phyloP scores from a whole-genome alignment of 2,888 invertebrate genomes.

The Pyrrhosoma nymphula region DNA sequence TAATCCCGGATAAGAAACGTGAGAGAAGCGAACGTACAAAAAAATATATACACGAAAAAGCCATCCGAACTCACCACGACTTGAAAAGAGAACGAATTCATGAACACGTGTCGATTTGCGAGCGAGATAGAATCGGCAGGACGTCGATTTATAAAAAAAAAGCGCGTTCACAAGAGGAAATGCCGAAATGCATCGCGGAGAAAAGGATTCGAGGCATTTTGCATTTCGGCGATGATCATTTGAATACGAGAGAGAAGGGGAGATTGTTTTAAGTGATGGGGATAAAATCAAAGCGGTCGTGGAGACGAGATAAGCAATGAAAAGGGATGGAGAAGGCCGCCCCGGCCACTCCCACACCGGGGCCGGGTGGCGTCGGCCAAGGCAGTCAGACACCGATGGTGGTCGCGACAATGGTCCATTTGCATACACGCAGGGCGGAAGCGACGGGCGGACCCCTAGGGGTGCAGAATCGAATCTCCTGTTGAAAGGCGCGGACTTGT shows the following conservation, averaged over 20 bases:
- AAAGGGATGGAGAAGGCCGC: not conserved
- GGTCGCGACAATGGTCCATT: slow-evolving; percentile 19
- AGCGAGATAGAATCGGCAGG: not conserved
- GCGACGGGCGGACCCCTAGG: not conserved
- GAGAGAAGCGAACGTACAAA: not conserved
- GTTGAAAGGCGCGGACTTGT: not conserved
- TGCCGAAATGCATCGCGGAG: not conserved
- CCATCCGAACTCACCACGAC: not conserved
- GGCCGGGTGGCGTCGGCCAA: not conserved
- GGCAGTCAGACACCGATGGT: not conserved
- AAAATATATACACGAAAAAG: not conserved
- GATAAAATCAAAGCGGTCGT: not conserved
- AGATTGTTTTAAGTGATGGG: not conserved
- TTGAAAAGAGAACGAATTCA: not conserved
- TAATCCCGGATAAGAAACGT: not conserved
- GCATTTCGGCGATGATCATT: not conserved
- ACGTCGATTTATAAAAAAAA: not conserved
- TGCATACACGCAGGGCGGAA: not conserved
- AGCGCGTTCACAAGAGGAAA: not conserved
- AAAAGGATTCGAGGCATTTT: not conserved
- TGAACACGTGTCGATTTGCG: not conserved
- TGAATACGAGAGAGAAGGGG: not conserved
- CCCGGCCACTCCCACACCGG: not conserved
- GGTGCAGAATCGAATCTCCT: not conserved
- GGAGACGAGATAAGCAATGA: not conserved